phyloP scores from a whole-genome alignment of 2,888 invertebrate species.

The Gastracanthus pulcherrimus region DNA sequence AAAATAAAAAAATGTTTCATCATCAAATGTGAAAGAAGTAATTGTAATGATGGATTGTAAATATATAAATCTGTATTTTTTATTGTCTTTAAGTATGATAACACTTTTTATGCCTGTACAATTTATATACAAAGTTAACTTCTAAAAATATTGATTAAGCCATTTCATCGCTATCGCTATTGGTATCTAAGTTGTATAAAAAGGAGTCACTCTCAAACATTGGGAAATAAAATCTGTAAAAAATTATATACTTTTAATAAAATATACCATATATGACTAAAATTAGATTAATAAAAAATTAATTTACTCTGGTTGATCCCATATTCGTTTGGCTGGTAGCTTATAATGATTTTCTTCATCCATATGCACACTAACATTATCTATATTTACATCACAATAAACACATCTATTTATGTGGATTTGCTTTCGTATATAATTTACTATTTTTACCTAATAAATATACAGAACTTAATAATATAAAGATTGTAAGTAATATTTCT shows the following conservation, averaged over 20 bases:
- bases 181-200: slow-evolving; percentile 88
- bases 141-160: not conserved
- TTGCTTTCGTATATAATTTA: slow-evolving; percentile 93
- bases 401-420: slow-evolving; percentile 86
- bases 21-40: not conserved
- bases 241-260: slow-evolving; percentile 7
- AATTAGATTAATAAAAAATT: slow-evolving; percentile 25
- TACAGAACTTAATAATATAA: slow-evolving; percentile 19
- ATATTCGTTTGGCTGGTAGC: slow-evolving; percentile 81
- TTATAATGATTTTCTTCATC: slow-evolving; percentile 82
- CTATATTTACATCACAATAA: slow-evolving; percentile 83
- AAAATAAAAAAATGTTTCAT: not conserved
- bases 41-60: not conserved
- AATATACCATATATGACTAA: not conserved
- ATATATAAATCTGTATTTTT: slow-evolving; percentile 10
- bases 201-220: slow-evolving; percentile 96
- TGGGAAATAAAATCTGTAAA: slow-evolving; percentile 88
- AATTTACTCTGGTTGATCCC: slow-evolving; percentile 89
- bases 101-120: not conserved
- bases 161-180: slow-evolving; percentile 78
- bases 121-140: not conserved
- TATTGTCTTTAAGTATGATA: not conserved
- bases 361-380: slow-evolving; percentile 82
- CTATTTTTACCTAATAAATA: slow-evolving; percentile 83
- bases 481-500: slow-evolving; percentile 10